These are phyloP conservation scores for Pseudopleuronectes americanus DNA, from an alignment of 2,797 vertebrate genomes.

Conservation along the genomic window DNA sequence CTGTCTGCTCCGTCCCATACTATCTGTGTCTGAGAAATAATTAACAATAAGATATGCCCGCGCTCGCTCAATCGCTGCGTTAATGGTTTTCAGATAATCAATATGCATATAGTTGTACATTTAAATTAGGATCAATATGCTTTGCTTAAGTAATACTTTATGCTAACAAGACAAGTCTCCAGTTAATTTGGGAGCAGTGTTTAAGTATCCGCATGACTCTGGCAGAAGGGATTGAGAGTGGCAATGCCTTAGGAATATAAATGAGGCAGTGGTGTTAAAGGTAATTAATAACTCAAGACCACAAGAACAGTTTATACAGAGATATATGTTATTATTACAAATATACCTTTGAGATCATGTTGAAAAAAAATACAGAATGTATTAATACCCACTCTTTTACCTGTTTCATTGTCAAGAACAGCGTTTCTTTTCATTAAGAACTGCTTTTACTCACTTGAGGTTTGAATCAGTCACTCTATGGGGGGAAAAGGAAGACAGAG, in stretches of 20 bases:
- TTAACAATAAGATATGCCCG: constrained; percentile 68
- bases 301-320: not conserved
- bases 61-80: constrained; percentile 40
- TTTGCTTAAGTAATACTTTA: constrained; percentile 73
- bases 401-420: not conserved
- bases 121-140: constrained; percentile 79
- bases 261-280: constrained; percentile 17
- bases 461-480: constrained; percentile 21
- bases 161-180: constrained; percentile 66
- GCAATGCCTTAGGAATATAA: constrained; percentile 26
- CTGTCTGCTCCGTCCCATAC: constrained; percentile 16
- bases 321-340: not conserved
- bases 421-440: constrained; percentile 14
- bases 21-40: constrained; percentile 60
- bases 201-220: constrained; percentile 56
- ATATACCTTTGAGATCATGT: not conserved
- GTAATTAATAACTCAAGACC: constrained; percentile 13
- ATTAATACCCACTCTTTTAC: not conserved
- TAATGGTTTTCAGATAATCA: constrained; percentile 82
- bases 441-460: constrained; percentile 6
- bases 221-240: constrained; percentile 28
- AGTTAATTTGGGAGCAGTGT: constrained; percentile 55
- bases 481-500: constrained; percentile 23
- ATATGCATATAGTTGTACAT: constrained; percentile 77
- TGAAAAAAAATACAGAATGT: not conserved